These are phyloP conservation scores for Clarias macrocephalus DNA, from an alignment of 2,113 vertebrate species.

Conservation along the genomic window DNA sequence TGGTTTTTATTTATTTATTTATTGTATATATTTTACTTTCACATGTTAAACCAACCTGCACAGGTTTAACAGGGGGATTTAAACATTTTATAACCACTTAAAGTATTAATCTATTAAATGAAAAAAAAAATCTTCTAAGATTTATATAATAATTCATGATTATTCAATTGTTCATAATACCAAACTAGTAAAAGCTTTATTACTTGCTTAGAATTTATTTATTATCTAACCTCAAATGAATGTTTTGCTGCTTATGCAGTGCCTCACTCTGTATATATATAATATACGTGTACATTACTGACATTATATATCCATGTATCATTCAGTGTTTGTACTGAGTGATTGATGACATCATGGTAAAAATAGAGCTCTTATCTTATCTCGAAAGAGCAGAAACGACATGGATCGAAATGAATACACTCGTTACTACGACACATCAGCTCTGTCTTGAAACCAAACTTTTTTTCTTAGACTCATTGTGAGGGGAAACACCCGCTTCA, in stretches of 20 bases:
- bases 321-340: not conserved
- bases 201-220: not conserved
- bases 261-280: too few species aligned
- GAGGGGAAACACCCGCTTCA: not conserved
- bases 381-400: not conserved
- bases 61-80: not conserved
- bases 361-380: not conserved
- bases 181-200: not conserved
- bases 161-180: not conserved
- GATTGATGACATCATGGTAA: not conserved
- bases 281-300: not conserved
- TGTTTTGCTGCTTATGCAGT: too few species aligned
- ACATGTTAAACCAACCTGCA: not conserved
- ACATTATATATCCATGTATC: not conserved
- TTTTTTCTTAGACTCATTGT: not conserved
- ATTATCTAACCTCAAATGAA: not conserved
- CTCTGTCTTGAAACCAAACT: not conserved
- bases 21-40: not conserved
- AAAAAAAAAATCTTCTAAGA: not conserved
- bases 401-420: not conserved
- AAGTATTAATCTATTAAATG: not conserved
- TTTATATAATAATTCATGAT: not conserved
- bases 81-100: too few species aligned
- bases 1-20: not conserved
- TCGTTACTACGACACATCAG: not conserved